Conservation (phyloP, 35 echinoderm and acorn worm species). For the Holothuria glaberrima region DNA sequence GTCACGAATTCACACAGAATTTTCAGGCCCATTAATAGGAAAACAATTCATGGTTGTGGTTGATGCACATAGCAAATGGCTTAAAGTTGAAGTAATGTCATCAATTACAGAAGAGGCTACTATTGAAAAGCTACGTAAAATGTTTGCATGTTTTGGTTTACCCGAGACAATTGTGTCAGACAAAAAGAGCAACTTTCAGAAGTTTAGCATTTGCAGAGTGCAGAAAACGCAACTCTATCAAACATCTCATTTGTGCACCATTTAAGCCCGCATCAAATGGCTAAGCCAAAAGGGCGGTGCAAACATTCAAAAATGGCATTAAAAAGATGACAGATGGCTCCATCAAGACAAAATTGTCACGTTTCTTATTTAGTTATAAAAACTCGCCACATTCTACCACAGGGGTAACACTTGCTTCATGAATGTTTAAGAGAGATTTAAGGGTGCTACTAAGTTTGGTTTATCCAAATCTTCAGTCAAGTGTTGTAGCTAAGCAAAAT, state of each 20-base stretch:
- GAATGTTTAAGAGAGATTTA: conserved; percentile 30
- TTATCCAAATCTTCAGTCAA: neutral
- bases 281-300: conserved; percentile 5
- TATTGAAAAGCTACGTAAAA: neutral
- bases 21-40: neutral
- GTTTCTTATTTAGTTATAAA: conserved; percentile 59
- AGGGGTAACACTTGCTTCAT: conserved; percentile 50
- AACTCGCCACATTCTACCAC: conserved; percentile 68
- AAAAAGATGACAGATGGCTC: conserved; percentile 50
- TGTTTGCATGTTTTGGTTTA: conserved; percentile 16
- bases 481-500: neutral
- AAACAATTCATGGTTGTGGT: neutral
- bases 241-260: conserved; percentile 6
- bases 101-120: conserved; percentile 21
- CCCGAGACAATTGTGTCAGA: conserved; percentile 29
- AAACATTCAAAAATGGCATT: conserved; percentile 35
- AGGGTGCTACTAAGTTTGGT: neutral
- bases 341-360: conserved; percentile 59
- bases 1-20: conserved; percentile 27
- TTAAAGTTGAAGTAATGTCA: conserved; percentile 14
- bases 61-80: conserved; percentile 34
- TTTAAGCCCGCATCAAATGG: conserved; percentile 27
- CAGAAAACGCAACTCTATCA: neutral
- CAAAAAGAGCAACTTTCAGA: neutral
- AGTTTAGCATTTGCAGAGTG: conserved; percentile 15